Conservation (phyloP, 2,888 invertebrate species). For the Dasypogon diadema region DNA sequence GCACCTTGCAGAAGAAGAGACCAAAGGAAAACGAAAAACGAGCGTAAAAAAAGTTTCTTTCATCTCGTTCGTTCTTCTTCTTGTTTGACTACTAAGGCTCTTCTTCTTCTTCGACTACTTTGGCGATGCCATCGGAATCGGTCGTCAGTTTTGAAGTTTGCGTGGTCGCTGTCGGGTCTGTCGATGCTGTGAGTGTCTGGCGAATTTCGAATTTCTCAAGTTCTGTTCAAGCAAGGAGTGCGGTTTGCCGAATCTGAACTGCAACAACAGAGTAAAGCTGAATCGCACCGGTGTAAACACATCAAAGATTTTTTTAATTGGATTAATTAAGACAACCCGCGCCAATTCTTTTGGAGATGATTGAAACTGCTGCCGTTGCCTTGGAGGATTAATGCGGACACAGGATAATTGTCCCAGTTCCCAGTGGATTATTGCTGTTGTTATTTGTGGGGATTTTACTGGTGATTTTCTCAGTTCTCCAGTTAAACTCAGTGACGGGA, state of each 20-base stretch:
- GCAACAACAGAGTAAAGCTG: neutral
- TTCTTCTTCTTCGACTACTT: too few species aligned
- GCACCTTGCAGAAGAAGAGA: neutral
- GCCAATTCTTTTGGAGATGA: neutral
- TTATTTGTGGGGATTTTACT: neutral
- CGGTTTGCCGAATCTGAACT: neutral
- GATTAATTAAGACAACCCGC: neutral
- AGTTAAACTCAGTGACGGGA: neutral
- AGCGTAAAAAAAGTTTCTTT: slow-evolving; percentile 23
- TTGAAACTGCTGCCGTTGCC: neutral
- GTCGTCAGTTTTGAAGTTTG: slow-evolving; percentile 65
- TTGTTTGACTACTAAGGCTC: too few species aligned
- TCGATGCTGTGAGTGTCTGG: slow-evolving; percentile 18
- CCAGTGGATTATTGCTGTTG: neutral
- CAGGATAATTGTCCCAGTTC: slow-evolving; percentile 3
- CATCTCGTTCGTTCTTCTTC: too few species aligned
- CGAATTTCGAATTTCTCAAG: slow-evolving; percentile 5
- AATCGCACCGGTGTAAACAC: neutral
- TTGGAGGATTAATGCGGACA: neutral
- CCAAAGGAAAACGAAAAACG: neutral
- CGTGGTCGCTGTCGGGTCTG: slow-evolving; percentile 63
- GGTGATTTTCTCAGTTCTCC: neutral
- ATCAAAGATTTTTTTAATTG: neutral
- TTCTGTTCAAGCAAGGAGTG: neutral
- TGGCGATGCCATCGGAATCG: slow-evolving; percentile 32